These are phyloP conservation scores for Chaetophractus vellerosus DNA, from an alignment of 2,797 vertebrate species.

Conservation along the genomic window DNA sequence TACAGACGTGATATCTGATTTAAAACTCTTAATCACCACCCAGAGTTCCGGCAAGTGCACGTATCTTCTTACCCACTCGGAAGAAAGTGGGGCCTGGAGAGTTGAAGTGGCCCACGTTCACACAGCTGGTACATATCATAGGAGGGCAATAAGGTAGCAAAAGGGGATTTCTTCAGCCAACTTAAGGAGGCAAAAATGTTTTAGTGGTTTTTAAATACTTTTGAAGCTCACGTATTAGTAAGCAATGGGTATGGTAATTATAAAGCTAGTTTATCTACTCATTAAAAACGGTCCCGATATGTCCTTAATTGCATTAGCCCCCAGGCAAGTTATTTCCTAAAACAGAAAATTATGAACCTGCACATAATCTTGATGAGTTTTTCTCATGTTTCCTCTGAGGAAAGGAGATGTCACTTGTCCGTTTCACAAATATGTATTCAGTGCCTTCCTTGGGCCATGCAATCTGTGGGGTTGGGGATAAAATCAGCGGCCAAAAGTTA, in stretches of 20 bases:
- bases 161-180: neutral
- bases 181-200: neutral
- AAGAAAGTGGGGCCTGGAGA: constrained; percentile 6
- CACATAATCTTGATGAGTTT: neutral
- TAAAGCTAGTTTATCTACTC: constrained; percentile 24
- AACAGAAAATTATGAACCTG: constrained; percentile 16
- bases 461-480: neutral
- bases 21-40: fast-evolving
- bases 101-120: neutral
- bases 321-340: constrained; percentile 55
- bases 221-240: constrained; percentile 28
- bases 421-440: neutral
- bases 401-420: neutral
- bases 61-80: neutral
- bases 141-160: neutral
- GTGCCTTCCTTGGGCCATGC: neutral
- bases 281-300: neutral
- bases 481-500: neutral
- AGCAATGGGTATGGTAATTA: neutral
- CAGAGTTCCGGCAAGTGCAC: fast-evolving
- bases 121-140: constrained; percentile 45
- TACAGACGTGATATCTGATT: neutral
- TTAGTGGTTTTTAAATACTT: constrained; percentile 63
- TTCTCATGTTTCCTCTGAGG: constrained; percentile 2
- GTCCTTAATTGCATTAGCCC: neutral